These are phyloP conservation scores for Mus spretus DNA, from an alignment of 2,797 vertebrate species.

Conservation along the genomic window DNA sequence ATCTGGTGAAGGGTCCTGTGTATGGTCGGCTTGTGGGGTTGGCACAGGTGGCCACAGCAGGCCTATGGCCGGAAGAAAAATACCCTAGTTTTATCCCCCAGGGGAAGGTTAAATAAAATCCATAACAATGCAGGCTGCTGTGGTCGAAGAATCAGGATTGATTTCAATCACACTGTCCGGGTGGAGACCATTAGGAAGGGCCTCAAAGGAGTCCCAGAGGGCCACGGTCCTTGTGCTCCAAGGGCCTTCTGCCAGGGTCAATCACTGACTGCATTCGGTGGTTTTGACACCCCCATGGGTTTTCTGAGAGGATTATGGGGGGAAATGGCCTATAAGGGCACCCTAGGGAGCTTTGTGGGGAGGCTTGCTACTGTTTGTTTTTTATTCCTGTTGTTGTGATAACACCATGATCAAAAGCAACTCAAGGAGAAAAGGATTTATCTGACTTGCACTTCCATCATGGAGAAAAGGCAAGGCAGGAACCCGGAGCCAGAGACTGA, in stretches of 20 bases:
- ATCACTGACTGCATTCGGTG: neutral
- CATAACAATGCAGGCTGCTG: neutral
- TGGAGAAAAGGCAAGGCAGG: neutral
- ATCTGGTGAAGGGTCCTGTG: neutral
- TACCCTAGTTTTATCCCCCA: neutral
- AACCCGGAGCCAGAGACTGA: neutral
- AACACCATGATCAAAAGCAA: neutral
- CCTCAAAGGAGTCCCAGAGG: neutral
- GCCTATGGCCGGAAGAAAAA: neutral
- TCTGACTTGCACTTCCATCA: neutral
- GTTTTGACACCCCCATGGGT: neutral
- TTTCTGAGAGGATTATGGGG: neutral
- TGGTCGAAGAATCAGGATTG: neutral
- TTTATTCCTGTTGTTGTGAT: neutral
- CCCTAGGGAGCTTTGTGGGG: neutral
- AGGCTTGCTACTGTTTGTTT: neutral
- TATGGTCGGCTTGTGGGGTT: neutral
- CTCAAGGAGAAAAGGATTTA: neutral
- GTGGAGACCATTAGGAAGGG: rapidly evolving
- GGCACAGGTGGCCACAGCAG: neutral
- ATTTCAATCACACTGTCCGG: rapidly evolving
- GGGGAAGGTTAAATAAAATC: neutral
- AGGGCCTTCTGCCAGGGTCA: neutral
- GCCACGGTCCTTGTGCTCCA: neutral
- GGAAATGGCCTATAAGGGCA: neutral